Conservation (phyloP, 1,140 invertebrate species). For the Planococcus citri region DNA sequence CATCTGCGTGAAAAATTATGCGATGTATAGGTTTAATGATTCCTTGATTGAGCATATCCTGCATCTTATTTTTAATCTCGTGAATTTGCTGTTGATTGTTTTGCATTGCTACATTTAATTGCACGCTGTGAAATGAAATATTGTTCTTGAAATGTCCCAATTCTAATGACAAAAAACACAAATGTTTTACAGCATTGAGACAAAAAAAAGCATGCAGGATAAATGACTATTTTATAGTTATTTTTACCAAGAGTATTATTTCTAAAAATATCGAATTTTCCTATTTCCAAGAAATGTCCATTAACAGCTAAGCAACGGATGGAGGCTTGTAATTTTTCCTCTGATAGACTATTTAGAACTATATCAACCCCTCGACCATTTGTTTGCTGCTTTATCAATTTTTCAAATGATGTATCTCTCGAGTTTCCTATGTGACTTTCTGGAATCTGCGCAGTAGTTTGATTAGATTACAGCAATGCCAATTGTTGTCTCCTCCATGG, state of each 20-base stretch:
- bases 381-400: constrained; percentile 46
- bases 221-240: too few species aligned
- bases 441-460: constrained; percentile 35
- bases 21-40: not conserved
- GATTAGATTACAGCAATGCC: too few species aligned
- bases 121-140: not conserved
- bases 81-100: not conserved
- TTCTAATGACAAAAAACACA: not conserved
- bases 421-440: constrained; percentile 62
- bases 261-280: constrained; percentile 45
- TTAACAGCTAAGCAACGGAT: constrained; percentile 47
- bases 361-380: constrained; percentile 57
- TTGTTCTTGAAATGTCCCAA: not conserved
- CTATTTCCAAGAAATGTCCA: constrained; percentile 57
- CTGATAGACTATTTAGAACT: constrained; percentile 63
- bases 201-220: too few species aligned
- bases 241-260: not conserved
- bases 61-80: not conserved
- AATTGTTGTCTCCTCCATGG: too few species aligned
- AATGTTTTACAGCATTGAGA: too few species aligned
- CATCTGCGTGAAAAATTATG: not conserved
- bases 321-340: constrained; percentile 53
- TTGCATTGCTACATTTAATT: not conserved
- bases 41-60: not conserved
- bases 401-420: constrained; percentile 54